Evolutionary conservation across 1,140 invertebrate genomes (phyloP).

Genomic region (Pollicipes pollicipes): DNA sequence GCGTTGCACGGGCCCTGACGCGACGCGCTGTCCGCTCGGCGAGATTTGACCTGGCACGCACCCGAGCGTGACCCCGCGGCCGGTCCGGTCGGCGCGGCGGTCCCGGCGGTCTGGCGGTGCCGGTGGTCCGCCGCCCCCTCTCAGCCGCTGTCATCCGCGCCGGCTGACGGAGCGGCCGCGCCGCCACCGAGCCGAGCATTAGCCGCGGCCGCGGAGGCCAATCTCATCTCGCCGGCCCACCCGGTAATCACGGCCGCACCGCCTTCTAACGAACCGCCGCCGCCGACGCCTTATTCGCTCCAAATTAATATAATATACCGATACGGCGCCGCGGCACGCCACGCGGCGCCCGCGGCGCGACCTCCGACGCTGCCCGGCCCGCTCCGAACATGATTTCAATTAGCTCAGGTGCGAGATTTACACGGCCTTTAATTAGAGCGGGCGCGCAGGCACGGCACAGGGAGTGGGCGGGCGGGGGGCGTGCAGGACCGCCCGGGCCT

Average conservation of each 20-base stretch:
- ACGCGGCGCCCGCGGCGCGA: not conserved
- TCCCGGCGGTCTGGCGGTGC: not conserved
- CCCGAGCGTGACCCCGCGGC: not conserved
- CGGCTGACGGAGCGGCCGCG: too few relatives aligned
- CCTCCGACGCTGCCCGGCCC: not conserved
- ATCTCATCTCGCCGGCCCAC: not conserved
- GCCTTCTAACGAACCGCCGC: not conserved
- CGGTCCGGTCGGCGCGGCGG: too few relatives aligned
- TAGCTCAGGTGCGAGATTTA: not conserved
- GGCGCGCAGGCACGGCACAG: too few relatives aligned
- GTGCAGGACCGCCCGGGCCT: not conserved
- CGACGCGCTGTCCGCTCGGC: not conserved
- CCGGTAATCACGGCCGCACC: not conserved
- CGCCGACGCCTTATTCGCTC: not conserved
- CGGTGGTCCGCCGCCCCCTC: not conserved
- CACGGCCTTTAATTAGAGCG: not conserved
- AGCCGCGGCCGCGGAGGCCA: not conserved
- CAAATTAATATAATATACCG: conserved; percentile 2
- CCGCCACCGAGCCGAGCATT: not conserved
- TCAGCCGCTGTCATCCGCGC: not conserved
- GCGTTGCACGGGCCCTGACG: too few relatives aligned
- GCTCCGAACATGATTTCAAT: not conserved
- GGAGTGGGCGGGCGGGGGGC: not conserved
- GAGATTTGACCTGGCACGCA: not conserved
- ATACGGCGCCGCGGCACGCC: not conserved